Base-by-base conservation (phyloP, 2,113 vertebrate genomes). In the Rana temporaria region DNA sequence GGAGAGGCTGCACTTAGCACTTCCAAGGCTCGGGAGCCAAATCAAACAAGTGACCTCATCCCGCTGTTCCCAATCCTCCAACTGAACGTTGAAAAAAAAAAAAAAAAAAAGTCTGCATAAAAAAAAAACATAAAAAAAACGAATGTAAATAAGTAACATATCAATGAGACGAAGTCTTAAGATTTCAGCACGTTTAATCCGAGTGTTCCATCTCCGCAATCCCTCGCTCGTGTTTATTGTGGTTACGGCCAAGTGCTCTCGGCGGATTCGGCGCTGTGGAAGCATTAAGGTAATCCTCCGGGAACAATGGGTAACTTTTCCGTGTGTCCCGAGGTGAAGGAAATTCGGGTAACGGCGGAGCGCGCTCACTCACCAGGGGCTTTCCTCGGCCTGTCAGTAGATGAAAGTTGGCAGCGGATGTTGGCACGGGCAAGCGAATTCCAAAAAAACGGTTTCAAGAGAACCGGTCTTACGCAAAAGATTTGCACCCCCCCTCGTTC, bases 21-120 rank as follows among this genome's bases (percentile, higher is more conserved):
- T 34, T 67, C 64, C 64, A 67, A 30, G 15, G 14, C 64, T 67
- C 15, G 6, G 16, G 18, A 34, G 64, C 64, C 64, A 67, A 67
- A 67, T 19, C 16, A 67, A 67, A 67, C 64, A 67, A 15, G 32
- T 67, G 64, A 67, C 64, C 32, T 67, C 64, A 67, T 34, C 32
- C 30, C 11, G 30, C 26, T 38, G 64, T 32, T 32, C 16, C 30
- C 6, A 38, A 26, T 18, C 34, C 64, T 38, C 26, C 19, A 67
- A 67, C 64, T 67, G 3, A 16, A 32, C 26, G 16, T 66, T 20
- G 1, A 7, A 57, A 57, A 57, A 57, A 57, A n/a, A 57, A 5
- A 9, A 2, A 7, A 57, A 57, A 57, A 57, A 57, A n/a, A 57
- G 16, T 66, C 34, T 20, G 6, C 1, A 30, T 30, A 2, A 2